A percentile compares a stretch with the other conserved stretches of the same genome.
Conservation (phyloP, 2,797 vertebrate species). For the Gymnodraco acuticeps region DNA sequence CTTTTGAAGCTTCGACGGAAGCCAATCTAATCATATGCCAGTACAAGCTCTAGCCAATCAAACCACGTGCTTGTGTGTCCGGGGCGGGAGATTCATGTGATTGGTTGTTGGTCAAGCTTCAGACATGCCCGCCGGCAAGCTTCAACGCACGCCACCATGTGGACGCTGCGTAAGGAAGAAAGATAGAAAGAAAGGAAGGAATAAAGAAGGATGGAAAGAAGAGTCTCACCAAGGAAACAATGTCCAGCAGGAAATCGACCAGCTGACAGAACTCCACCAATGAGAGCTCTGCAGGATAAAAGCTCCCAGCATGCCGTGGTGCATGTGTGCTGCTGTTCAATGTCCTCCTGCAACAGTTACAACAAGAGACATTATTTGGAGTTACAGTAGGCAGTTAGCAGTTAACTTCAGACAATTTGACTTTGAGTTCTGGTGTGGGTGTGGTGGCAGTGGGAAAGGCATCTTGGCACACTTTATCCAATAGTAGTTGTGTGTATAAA, state of each 20-base stretch:
- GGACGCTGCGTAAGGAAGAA: background rate
- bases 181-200: background rate
- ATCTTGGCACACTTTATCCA: background rate
- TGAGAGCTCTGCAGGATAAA: constrained; percentile 86
- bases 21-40: too few species aligned
- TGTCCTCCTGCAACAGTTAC: constrained; percentile 86
- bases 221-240: constrained; percentile 96
- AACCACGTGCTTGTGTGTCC: too few species aligned
- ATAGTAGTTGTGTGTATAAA: too few species aligned
- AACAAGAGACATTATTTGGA: background rate
- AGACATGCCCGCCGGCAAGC: too few species aligned
- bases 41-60: too few species aligned
- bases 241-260: constrained; percentile 98
- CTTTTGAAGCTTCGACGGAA: too few species aligned
- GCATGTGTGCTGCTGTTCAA: constrained; percentile 83
- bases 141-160: too few species aligned
- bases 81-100: too few species aligned
- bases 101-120: too few species aligned
- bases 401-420: background rate
- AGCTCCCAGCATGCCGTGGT: constrained; percentile 78
- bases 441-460: background rate
- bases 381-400: background rate
- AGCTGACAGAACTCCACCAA: constrained; percentile 96
- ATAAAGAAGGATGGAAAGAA: constrained; percentile 18
- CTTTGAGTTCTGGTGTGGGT: background rate